These are phyloP conservation scores for Toxotes lorentzi DNA, from an alignment of 2,797 vertebrate species.

Conservation along the genomic window DNA sequence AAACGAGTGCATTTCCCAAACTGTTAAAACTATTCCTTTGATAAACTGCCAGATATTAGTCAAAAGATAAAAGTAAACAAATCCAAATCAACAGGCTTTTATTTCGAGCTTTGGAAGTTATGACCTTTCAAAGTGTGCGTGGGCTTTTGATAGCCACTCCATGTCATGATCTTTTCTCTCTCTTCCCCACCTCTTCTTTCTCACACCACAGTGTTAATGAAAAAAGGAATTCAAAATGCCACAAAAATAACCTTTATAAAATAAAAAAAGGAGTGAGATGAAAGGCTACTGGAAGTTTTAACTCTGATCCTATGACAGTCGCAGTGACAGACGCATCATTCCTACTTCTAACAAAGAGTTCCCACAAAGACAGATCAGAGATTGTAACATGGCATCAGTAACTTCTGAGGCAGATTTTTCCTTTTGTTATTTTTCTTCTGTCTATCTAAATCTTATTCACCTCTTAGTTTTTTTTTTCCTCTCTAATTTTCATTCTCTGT, in stretches of 20 bases:
- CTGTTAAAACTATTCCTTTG: slow-evolving; percentile 7
- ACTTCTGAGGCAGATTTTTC: slow-evolving; percentile 39
- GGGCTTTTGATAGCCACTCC: slow-evolving; percentile 34
- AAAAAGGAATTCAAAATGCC: slow-evolving; percentile 39
- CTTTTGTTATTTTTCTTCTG: slow-evolving; percentile 46
- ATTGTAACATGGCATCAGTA: slow-evolving; percentile 24
- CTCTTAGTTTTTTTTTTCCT: slow-evolving; percentile 3
- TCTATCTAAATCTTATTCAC: slow-evolving; percentile 31
- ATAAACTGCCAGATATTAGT: slow-evolving; percentile 4
- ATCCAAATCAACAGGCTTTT: slow-evolving; percentile 3
- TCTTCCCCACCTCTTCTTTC: slow-evolving; percentile 20
- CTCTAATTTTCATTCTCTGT: slow-evolving; percentile 41
- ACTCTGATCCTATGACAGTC: slow-evolving; percentile 39
- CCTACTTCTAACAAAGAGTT: slow-evolving; percentile 35
- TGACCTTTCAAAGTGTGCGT: slow-evolving; percentile 48
- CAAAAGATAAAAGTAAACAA: slow-evolving; percentile 27
- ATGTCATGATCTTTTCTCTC: slow-evolving; percentile 18
- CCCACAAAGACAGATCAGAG: slow-evolving; percentile 52
- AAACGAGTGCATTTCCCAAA: neutral
- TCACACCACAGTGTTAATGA: slow-evolving; percentile 26
- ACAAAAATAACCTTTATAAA: slow-evolving; percentile 45
- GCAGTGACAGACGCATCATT: slow-evolving; percentile 39
- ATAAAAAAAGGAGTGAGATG: slow-evolving; percentile 25
- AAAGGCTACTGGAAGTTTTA: slow-evolving; percentile 43
- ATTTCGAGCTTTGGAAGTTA: slow-evolving; percentile 32